Base-by-base conservation (phyloP, 2,888 invertebrate species). In the Mystacides longicornis region DNA sequence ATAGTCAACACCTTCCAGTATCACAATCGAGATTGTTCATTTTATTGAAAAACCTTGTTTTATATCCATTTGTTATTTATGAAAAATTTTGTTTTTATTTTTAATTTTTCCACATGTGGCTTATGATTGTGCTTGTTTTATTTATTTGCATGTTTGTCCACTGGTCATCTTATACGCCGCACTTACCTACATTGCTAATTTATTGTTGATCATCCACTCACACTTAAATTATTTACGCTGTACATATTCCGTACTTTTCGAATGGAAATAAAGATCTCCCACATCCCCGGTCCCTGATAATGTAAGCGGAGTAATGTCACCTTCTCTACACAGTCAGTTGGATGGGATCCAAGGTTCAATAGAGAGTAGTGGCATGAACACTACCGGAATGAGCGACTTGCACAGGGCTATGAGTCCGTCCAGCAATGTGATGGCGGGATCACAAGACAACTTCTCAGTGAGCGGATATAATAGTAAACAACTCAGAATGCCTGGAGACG, bases 391-490 rank as follows among this genome's bases (percentile, higher is more conserved):
- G 56, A 65, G 67, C 52, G 74, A 75, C 52, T 74, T 73, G 64
- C 70, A 70, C 60, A 64, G 74, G 54, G 69, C 73, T 31, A 69
- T 69, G 66, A 75, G 74, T 64, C 75, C 76, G 48, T 52, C 57
- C 14, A 54, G 56, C 52, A 58, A 59, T 33, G 52, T 27, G 4
- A 51, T 54, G 27, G 37, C 48, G 5, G 59, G 57, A 23, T 60
- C 60, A 9, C 82, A 83, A 64, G 86, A 87, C 69, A 83, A 83
- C 67, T 86, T 83, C 72, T 83, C 61, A 18, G 18, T 56, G 22
- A 51, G 54, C n/a, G 73, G 74, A 66, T 73, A 75, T 67, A 56
- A 52, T 16, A 62, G 52, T 20, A 60, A 62, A 31, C 56, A 56
- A 18, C 47, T 51, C 20, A 55, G 56, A n/a, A 54, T 58, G 22